These are phyloP conservation scores for Caenorhabditis elegans DNA, from an alignment of 1,140 invertebrate genomes.

Conservation along the genomic window WBcel235 BX284606.5:755001-755500, in stretches of 20 bases:
- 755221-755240: conserved; percentile 59
- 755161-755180: conserved; percentile 71
- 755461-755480: conserved; percentile 45
- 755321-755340: background rate
- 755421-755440: background rate
- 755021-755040: background rate
- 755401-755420: background rate
- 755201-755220: background rate
- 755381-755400: background rate
- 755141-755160: conserved; percentile 99
- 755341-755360: background rate
- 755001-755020: conserved; percentile 75
- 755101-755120: conserved; percentile 97
- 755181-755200: no score
- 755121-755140: conserved; percentile 98
- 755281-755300: conserved; percentile 28
- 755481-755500: background rate
- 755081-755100: conserved; percentile 99
- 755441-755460: conserved; percentile 48
- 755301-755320: conserved; percentile 9
- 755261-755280: conserved; percentile 38
- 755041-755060: conserved; percentile 72
- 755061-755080: conserved; percentile 98
- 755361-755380: background rate
- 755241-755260: conserved; percentile 49